These are phyloP conservation scores for Eueides isabella DNA, from an alignment of 1,140 invertebrate species.

Conservation along the genomic window DNA sequence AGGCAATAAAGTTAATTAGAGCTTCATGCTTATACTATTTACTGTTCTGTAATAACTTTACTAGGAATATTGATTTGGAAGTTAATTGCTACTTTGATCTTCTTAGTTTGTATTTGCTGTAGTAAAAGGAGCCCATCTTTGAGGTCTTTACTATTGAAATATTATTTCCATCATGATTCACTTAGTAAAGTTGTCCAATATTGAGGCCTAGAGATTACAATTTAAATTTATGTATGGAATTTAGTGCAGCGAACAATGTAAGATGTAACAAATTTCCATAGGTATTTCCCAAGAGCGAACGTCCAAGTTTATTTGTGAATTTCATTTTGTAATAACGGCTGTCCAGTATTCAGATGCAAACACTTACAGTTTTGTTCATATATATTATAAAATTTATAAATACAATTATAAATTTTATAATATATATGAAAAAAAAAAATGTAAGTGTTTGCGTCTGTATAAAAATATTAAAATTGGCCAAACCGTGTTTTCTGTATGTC, in stretches of 20 bases:
- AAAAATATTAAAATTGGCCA: no score
- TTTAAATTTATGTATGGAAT: slow-evolving; percentile 15
- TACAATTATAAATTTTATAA: no score
- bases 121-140: background rate
- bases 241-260: slow-evolving; percentile 12
- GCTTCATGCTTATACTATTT: background rate
- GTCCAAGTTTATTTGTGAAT: slow-evolving; percentile 5
- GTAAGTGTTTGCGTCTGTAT: no score
- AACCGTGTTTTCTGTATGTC: no score
- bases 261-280: slow-evolving; percentile 14
- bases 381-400: no score
- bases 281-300: background rate
- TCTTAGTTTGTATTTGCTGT: background rate
- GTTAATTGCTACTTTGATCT: slow-evolving; percentile 22
- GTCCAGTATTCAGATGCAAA: background rate
- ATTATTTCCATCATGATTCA: background rate
- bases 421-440: no score
- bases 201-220: slow-evolving; percentile 6
- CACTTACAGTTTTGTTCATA: no score
- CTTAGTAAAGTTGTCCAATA: background rate
- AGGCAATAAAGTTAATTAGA: background rate
- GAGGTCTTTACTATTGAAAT: background rate
- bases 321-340: background rate
- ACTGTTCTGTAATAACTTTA: slow-evolving; percentile 15
- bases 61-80: slow-evolving; percentile 18